Conservation (phyloP, 2,113 vertebrate species). For the Origma solitaria region DNA sequence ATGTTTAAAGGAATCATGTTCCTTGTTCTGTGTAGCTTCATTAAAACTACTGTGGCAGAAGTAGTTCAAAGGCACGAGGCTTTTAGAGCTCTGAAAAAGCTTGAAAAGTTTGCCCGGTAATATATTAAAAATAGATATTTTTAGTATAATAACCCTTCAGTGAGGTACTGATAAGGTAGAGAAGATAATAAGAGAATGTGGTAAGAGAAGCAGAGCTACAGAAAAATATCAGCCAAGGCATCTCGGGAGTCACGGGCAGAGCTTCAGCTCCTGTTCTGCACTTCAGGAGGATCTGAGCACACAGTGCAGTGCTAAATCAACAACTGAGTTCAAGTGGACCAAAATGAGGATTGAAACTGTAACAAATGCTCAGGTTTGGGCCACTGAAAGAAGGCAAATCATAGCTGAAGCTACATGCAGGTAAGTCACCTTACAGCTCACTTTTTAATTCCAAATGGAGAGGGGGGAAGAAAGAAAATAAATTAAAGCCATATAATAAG, state of each 20-base stretch:
- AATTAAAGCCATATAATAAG: not conserved
- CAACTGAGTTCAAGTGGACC: not conserved
- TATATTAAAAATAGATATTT: not conserved
- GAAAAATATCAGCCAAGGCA: not conserved
- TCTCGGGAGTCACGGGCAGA: not conserved
- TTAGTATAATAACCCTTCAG: not conserved
- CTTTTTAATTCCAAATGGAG: not conserved
- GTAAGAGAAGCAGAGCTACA: not conserved
- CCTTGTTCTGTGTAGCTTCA: not conserved
- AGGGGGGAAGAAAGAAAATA: rapidly evolving
- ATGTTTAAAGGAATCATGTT: not conserved
- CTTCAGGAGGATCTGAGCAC: not conserved
- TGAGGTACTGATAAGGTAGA: not conserved
- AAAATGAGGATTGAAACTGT: not conserved
- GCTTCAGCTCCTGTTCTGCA: not conserved
- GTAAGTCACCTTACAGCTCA: not conserved
- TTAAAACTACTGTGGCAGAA: not conserved
- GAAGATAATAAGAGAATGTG: not conserved
- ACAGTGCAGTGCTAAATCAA: not conserved
- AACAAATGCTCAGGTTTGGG: not conserved
- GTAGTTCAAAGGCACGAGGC: constrained; percentile 2
- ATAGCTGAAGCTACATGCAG: not conserved
- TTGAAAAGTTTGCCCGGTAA: not conserved
- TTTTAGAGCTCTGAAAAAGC: not conserved
- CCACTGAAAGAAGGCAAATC: not conserved